phyloP scores from a whole-genome alignment of 1,140 invertebrate genomes.

The Littorina saxatilis region DNA sequence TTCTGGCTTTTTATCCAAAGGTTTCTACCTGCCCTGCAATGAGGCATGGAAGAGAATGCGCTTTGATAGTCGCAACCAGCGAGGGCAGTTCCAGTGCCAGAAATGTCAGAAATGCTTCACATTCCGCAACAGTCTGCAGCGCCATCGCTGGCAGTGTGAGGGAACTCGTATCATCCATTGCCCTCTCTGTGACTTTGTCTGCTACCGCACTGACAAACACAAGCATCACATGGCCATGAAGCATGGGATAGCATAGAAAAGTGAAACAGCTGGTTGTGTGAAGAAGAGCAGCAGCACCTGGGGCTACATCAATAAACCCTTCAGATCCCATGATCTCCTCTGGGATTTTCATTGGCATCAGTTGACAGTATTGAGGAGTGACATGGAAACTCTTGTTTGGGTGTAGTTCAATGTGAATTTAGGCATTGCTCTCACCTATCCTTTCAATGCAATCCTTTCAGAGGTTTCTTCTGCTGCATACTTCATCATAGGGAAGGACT shows the following conservation, averaged over 20 bases:
- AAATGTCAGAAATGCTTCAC: constrained; percentile 29
- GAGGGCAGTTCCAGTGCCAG: constrained; percentile 23
- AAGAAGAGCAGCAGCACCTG: too few relatives aligned
- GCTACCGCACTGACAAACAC: constrained; percentile 39
- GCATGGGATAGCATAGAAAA: constrained; percentile 11
- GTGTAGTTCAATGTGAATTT: too few relatives aligned
- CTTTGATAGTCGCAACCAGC: neutral
- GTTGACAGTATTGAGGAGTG: too few relatives aligned
- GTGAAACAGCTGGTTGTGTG: too few relatives aligned
- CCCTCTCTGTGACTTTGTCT: constrained; percentile 29
- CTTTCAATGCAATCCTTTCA: too few relatives aligned
- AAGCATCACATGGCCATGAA: constrained; percentile 30
- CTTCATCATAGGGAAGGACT: too few relatives aligned
- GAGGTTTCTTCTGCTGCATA: too few relatives aligned
- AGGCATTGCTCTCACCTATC: too few relatives aligned
- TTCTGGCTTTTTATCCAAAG: neutral
- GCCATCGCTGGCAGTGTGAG: constrained; percentile 42
- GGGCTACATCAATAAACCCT: too few relatives aligned
- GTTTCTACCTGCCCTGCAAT: constrained; percentile 9
- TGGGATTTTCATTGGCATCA: too few relatives aligned
- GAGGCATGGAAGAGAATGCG: neutral
- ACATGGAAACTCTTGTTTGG: too few relatives aligned
- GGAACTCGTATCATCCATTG: constrained; percentile 34
- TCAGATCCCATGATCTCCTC: too few relatives aligned
- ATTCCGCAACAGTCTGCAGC: constrained; percentile 35